Conservation (phyloP, 2,113 vertebrate genomes). For the Chascanopsetta lugubris region DNA sequence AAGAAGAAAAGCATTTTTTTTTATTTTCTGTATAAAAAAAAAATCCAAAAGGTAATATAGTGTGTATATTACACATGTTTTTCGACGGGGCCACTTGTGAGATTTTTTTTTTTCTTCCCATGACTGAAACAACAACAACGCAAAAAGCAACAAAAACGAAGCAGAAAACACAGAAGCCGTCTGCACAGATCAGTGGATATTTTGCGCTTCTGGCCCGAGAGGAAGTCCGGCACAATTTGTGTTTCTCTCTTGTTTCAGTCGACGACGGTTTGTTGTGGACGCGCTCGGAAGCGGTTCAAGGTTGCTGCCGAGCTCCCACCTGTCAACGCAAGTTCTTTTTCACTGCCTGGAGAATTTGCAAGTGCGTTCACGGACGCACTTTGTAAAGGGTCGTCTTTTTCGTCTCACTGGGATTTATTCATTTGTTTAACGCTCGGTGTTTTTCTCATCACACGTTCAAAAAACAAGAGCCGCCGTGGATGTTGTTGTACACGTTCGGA, state of each 20-base stretch:
- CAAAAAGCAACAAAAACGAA: slow-evolving; percentile 60
- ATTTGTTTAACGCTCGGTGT: too few relatives aligned
- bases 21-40: slow-evolving; percentile 90
- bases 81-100: slow-evolving; percentile 84
- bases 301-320: slow-evolving; percentile 87
- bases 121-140: slow-evolving; percentile 71
- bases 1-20: slow-evolving; percentile 55
- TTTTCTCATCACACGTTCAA: slow-evolving; percentile 87
- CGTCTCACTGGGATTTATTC: slow-evolving; percentile 82
- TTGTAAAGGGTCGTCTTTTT: slow-evolving; percentile 85
- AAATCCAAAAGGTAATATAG: slow-evolving; percentile 89
- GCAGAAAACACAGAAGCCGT: slow-evolving; percentile 65
- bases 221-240: slow-evolving; percentile 86
- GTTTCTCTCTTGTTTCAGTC: slow-evolving; percentile 89
- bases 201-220: slow-evolving; percentile 73
- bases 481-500: slow-evolving; percentile 53
- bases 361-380: slow-evolving; percentile 60
- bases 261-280: slow-evolving; percentile 84
- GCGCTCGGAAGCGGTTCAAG: slow-evolving; percentile 85
- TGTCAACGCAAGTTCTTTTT: slow-evolving; percentile 94
- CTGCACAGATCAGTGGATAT: slow-evolving; percentile 78
- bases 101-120: slow-evolving; percentile 82
- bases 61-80: slow-evolving; percentile 95
- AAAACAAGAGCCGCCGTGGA: slow-evolving; percentile 53
- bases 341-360: slow-evolving; percentile 90